Base-by-base conservation (phyloP, 2,797 vertebrate species). In the Cottoperca gobio region DNA sequence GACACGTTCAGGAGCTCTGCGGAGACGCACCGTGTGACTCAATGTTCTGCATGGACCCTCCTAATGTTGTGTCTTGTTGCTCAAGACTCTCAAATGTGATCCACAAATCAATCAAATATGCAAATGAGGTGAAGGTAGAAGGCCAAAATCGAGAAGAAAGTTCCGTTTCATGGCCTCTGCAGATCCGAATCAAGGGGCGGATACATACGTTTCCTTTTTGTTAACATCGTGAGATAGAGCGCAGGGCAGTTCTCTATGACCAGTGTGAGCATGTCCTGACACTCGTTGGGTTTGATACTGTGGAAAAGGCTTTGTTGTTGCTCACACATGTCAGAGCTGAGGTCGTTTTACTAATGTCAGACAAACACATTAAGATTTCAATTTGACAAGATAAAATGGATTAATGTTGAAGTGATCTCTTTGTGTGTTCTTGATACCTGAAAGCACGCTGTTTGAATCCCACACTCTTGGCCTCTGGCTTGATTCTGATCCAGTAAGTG, bases 401-500 rank as follows among this genome's bases (percentile, higher is more conserved):
- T 59, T 24, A 45, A 63, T 37, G 82, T 8, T 49, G 42, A 54
- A 65, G 39, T 46, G 14, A 50, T 33, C 28, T 23, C 65, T 82
- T 84, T 79, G 78, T 82, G 81, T 61, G 76, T 28, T 43, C 46
- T 19, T 53, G 63, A 66, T 76, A 76, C 73, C 75, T 65, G 43
- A 68, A 69, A 43, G 50, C 37, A 49, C 37, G n/a, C 28, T 65
- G 59, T 72, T 79, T 72, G 52, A 79, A 82, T 87, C 87, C 84
- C 86, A 90, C 87, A 86, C 81, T 76, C 79, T 86, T 82, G 82
- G 89, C 82, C 57, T 59, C 49, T 16, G 75, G 79, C 89, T 86
- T 81, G 84, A 86, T 79, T 64, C 71, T 31, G 71, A 84, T 89
- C 89, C 93, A 91, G 89, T 84, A 90, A 92, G 82, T 92, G 88